phyloP scores from a whole-genome alignment of 1,140 invertebrate species.

The Bombus difficillimus region DNA sequence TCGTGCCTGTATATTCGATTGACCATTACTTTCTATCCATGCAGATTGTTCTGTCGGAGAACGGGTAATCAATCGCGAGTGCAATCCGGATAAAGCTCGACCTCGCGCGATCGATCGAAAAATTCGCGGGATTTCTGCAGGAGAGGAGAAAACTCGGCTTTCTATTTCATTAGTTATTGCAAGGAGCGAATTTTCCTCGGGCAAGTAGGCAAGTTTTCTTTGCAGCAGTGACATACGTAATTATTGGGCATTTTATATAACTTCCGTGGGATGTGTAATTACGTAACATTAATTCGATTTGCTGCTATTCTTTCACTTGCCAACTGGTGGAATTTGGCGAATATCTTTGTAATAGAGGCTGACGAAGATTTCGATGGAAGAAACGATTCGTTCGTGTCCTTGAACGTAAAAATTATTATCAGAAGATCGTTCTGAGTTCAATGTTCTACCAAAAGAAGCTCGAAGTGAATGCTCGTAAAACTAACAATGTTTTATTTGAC shows the following conservation, averaged over 20 bases:
- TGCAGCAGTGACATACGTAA: not conserved
- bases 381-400: too few relatives aligned
- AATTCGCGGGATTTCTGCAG: not conserved
- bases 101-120: constrained; percentile 21
- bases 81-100: constrained; percentile 10
- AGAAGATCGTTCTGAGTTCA: too few relatives aligned
- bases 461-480: too few relatives aligned
- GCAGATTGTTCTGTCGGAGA: constrained; percentile 27
- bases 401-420: too few relatives aligned
- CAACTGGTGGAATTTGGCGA: not conserved
- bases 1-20: constrained; percentile 30
- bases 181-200: not conserved
- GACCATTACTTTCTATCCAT: constrained; percentile 40
- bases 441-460: too few relatives aligned
- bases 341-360: too few relatives aligned
- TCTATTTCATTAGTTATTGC: constrained; percentile 14
- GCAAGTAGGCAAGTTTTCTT: not conserved
- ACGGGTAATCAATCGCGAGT: constrained; percentile 26
- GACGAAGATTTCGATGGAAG: too few relatives aligned
- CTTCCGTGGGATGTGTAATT: not conserved
- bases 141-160: constrained; percentile 23
- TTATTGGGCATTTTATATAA: not conserved
- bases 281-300: not conserved
- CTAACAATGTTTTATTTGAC: too few relatives aligned
- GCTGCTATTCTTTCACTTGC: too few relatives aligned